Conservation (phyloP, 53 echinoderm and acorn worm species). For the Crossaster papposus region DNA sequence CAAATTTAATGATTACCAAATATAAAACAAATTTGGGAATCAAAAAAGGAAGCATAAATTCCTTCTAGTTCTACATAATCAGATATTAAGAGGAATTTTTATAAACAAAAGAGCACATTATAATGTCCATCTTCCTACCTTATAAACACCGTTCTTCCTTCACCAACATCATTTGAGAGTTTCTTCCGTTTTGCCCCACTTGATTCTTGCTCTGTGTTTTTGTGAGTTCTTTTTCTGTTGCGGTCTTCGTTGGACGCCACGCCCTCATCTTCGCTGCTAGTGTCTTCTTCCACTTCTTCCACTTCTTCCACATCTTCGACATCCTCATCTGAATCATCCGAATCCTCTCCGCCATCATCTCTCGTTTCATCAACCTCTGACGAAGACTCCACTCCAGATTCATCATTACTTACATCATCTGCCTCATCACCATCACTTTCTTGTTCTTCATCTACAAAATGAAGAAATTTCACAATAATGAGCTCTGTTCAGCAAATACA, state of each 20-base stretch:
- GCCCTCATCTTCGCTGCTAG: constrained; percentile 25
- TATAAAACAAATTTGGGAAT: too few relatives aligned
- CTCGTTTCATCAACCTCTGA: constrained; percentile 43
- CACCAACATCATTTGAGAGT: constrained; percentile 68
- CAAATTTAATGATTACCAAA: too few relatives aligned
- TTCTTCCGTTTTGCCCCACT: constrained; percentile 9
- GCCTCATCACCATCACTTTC: constrained; percentile 43
- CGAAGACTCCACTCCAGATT: constrained; percentile 43
- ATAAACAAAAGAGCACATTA: background rate
- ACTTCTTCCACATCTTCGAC: constrained; percentile 55
- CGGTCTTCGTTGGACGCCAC: constrained; percentile 35
- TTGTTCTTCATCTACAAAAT: background rate
- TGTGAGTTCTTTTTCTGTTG: constrained; percentile 25
- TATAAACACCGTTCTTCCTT: constrained; percentile 86
- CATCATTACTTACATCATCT: constrained; percentile 33
- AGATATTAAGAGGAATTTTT: background rate
- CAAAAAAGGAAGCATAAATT: too few relatives aligned
- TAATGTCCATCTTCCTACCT: constrained; percentile 56
- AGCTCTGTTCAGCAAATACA: too few relatives aligned
- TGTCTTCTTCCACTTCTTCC: constrained; percentile 32
- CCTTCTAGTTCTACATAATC: too few relatives aligned
- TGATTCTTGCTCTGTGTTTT: constrained; percentile 5
- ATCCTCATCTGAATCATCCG: constrained; percentile 10
- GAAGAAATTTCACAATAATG: background rate
- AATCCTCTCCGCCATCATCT: constrained; percentile 11